These are phyloP conservation scores for Atherinosoma microstoma DNA, from an alignment of 2,797 vertebrate species.

Conservation along the genomic window DNA sequence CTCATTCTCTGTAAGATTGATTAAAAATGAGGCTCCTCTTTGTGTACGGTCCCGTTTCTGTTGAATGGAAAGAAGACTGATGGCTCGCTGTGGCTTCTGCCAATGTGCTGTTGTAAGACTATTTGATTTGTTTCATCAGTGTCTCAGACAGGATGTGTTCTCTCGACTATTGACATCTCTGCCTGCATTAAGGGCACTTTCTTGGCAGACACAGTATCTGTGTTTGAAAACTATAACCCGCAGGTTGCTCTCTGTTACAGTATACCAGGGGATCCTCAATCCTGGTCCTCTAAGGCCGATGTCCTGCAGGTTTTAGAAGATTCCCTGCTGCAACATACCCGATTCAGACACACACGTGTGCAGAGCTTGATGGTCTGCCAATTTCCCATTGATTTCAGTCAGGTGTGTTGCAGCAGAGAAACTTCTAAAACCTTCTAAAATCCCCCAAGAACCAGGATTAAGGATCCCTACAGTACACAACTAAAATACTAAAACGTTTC, in stretches of 20 bases:
- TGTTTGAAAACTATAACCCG: conserved; percentile 13
- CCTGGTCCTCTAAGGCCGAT: too few relatives aligned
- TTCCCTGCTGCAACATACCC: too few relatives aligned
- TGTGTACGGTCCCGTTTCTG: too few relatives aligned
- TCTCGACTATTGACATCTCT: conserved; percentile 1
- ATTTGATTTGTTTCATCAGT: conserved; percentile 1
- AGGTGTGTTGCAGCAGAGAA: too few relatives aligned
- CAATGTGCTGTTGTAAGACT: conserved; percentile 12
- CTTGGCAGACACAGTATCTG: background rate
- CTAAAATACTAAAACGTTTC: too few relatives aligned
- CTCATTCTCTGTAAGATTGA: background rate
- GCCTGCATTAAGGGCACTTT: conserved; percentile 3
- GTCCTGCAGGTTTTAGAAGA: too few relatives aligned
- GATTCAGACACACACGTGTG: too few relatives aligned
- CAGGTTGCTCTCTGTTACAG: background rate
- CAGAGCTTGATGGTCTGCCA: too few relatives aligned
- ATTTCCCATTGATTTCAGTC: too few relatives aligned
- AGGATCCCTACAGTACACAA: background rate
- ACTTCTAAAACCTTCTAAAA: too few relatives aligned
- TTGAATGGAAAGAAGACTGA: background rate
- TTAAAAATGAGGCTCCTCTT: background rate
- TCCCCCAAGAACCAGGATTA: too few relatives aligned
- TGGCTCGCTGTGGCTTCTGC: background rate
- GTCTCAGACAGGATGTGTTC: background rate
- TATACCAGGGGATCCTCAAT: too few relatives aligned